Evolutionary conservation across 2,113 vertebrate genomes (phyloP).

Genomic region (Electrona antarctica): DNA sequence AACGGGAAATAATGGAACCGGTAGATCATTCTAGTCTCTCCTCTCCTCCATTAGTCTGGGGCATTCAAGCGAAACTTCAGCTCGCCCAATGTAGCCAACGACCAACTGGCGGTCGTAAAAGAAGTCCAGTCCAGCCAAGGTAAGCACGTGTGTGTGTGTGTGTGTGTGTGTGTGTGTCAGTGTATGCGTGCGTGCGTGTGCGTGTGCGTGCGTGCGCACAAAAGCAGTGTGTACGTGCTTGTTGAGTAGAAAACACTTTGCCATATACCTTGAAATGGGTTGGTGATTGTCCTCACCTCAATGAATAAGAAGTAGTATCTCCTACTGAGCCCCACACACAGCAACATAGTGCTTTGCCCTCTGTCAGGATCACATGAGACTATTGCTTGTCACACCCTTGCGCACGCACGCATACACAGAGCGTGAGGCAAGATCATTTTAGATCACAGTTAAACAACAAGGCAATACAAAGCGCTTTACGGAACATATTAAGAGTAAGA

Average conservation of each 20-base stretch:
- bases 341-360: conserved; percentile 28
- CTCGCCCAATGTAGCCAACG: conserved; percentile 85
- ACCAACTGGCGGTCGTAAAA: conserved; percentile 80
- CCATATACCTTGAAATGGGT: too few relatives aligned
- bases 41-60: conserved; percentile 74
- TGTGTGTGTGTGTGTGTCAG: not conserved
- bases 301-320: conserved; percentile 30
- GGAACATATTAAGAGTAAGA: too few relatives aligned
- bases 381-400: conserved; percentile 24
- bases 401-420: too few relatives aligned
- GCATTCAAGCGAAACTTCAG: conserved; percentile 94
- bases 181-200: not conserved
- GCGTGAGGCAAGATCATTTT: too few relatives aligned
- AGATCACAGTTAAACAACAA: too few relatives aligned
- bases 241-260: too few relatives aligned
- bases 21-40: conserved; percentile 34
- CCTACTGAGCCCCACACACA: conserved; percentile 24
- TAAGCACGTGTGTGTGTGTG: conserved; percentile 40
- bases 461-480: too few relatives aligned
- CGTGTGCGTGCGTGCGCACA: too few relatives aligned
- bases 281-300: not conserved
- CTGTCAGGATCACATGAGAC: conserved; percentile 36
- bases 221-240: not conserved
- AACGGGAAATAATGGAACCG: conserved; percentile 34
- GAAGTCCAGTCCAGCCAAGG: conserved; percentile 80